Evolutionary conservation across 2,888 invertebrate genomes (phyloP), one percentile per base, ranked within the genome.

Genomic region (Acronicta aceris): DNA sequence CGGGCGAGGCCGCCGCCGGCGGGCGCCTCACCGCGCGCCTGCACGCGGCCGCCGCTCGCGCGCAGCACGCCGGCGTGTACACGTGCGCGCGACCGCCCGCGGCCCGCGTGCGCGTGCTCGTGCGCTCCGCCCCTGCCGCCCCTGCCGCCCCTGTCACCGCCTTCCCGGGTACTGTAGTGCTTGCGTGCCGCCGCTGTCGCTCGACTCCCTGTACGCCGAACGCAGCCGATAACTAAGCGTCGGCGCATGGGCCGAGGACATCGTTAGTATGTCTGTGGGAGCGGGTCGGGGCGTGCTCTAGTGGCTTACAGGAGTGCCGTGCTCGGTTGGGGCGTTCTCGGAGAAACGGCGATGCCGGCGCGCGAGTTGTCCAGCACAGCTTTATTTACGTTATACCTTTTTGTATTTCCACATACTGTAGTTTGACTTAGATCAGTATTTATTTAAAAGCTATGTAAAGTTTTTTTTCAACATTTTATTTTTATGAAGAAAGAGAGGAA

Each of bases 41-140:
- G 79, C 75, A 65, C 64, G 84, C 86, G 72, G 49, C 82, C 56
- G 78, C 79, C 67, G 87, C 89, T 59, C 84, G 85, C 68, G 50
- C 80, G 50, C 76, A 67, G 48, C 89, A 88, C 85, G 85, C 88
- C 78, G 89, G 89, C 81, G 75, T 83, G 59, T 90, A 90, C 89
- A 83, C 89, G 71, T 90, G 89, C 84, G 79, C 83, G 73, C 81
- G 79, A 65, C 82, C 76, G 69, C 81, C 72, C 72, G 74, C 66
- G 47, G 81, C 73, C 74, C 85, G 83, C 74, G 84, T 87, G 79
- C 89, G 87, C 76, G 87, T 89, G 73, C 65, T 30, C 33, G 85
- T 85, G 81, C 81, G 67, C 25, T 33, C 61, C 48, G 57, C 77
- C 70, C 70, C 77, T 25, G 41, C 25, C 40, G 9, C 17, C 6